phyloP scores from a whole-genome alignment of 2,797 vertebrate species.

The Sorex maritimensis region DNA sequence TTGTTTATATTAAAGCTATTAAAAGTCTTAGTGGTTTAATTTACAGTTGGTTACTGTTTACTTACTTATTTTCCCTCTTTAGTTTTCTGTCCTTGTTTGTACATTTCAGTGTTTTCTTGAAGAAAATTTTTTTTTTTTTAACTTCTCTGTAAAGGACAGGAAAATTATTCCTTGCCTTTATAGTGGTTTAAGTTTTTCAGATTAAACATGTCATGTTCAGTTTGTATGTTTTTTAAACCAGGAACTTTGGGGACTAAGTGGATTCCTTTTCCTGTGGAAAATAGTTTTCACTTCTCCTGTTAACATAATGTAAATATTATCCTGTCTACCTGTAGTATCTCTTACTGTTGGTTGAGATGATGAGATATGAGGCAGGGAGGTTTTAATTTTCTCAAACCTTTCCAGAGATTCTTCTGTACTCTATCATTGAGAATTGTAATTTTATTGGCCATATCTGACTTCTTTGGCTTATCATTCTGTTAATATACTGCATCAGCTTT shows the following conservation, averaged over 20 bases:
- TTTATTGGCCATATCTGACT: constrained; percentile 19
- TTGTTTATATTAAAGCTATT: neutral
- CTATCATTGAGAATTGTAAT: neutral
- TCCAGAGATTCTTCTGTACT: neutral
- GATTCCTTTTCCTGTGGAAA: constrained; percentile 63
- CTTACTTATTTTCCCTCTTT: constrained; percentile 60
- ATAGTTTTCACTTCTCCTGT: neutral
- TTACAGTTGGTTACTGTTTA: constrained; percentile 12
- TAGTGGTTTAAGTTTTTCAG: constrained; percentile 29
- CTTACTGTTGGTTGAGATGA: neutral
- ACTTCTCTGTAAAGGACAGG: constrained; percentile 11
- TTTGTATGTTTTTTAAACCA: constrained; percentile 20
- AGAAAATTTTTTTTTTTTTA: constrained; percentile 53
- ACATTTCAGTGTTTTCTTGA: constrained; percentile 66
- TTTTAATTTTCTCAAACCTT: constrained; percentile 2
- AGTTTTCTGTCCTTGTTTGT: constrained; percentile 36
- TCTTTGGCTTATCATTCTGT: constrained; percentile 32
- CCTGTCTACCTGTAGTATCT: neutral
- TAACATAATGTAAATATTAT: neutral
- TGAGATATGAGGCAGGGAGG: neutral
- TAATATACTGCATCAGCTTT: constrained; percentile 52
- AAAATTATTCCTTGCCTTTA: constrained; percentile 9
- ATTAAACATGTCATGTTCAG: constrained; percentile 11
- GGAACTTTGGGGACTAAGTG: neutral
- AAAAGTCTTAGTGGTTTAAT: constrained; percentile 30